phyloP scores from a whole-genome alignment of 2,113 vertebrate species.

The Tychaedon coryphoeus region DNA sequence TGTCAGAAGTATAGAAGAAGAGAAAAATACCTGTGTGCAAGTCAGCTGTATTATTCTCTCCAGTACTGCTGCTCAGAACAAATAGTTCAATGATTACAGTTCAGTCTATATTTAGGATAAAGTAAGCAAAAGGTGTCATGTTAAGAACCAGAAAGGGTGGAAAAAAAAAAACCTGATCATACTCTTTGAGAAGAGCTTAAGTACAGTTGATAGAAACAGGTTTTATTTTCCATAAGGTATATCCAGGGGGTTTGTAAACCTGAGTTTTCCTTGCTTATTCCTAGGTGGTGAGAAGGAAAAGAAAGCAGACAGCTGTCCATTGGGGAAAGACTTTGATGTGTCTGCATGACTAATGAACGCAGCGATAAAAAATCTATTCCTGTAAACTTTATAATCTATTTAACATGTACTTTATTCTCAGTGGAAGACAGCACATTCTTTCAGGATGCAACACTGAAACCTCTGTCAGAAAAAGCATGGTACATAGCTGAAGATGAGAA shows the following conservation, averaged over 20 bases:
- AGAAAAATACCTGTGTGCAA: background rate
- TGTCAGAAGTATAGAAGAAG: background rate
- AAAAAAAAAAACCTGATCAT: background rate
- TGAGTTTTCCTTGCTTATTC: background rate
- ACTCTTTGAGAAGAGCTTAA: background rate
- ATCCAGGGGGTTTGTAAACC: background rate
- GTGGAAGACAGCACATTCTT: background rate
- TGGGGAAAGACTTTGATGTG: background rate
- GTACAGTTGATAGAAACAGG: background rate
- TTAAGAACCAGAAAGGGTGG: background rate
- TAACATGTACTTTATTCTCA: background rate
- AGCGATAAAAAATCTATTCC: background rate
- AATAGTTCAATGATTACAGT: background rate
- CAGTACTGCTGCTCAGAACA: background rate
- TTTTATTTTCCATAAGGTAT: background rate
- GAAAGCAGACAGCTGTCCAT: background rate
- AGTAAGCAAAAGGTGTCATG: background rate
- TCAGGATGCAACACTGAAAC: constrained; percentile 4
- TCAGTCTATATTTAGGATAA: background rate
- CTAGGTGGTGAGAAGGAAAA: background rate
- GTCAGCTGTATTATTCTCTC: background rate
- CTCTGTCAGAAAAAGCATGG: background rate
- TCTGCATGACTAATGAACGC: background rate
- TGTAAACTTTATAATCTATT: background rate
- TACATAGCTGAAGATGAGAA: background rate